Evolutionary conservation across 2,797 vertebrate species (phyloP).

Genomic region (Bovichtus variegatus): DNA sequence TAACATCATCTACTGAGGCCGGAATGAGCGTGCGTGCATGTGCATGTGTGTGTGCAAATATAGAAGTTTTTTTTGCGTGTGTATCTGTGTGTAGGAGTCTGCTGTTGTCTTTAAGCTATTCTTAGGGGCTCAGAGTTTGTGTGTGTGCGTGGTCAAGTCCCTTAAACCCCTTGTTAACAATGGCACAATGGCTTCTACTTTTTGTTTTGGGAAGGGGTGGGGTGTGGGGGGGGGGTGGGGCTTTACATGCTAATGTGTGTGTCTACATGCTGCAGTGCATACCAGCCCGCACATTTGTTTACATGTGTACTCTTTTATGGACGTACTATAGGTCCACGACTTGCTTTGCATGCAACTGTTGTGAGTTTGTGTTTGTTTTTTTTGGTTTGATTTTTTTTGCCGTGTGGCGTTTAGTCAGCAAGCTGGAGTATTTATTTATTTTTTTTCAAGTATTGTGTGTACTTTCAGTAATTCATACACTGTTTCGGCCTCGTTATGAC

Average conservation of each 20-base stretch:
- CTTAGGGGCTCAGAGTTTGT: slow-evolving; percentile 13
- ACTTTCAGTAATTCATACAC: background rate
- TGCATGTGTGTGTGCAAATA: background rate
- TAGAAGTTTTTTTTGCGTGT: background rate
- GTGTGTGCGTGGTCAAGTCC: background rate
- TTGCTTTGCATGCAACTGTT: background rate
- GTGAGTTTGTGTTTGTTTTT: too few relatives aligned
- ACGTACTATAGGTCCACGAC: too few relatives aligned
- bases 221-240: too few relatives aligned
- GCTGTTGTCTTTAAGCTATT: slow-evolving; percentile 6
- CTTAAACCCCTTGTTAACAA: background rate
- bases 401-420: background rate
- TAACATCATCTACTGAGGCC: slow-evolving; percentile 42
- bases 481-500: slow-evolving; percentile 4
- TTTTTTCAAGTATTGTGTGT: background rate
- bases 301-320: too few relatives aligned
- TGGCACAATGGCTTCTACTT: background rate
- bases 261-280: too few relatives aligned
- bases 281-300: background rate
- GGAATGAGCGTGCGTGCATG: background rate
- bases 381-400: too few relatives aligned
- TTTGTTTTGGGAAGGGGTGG: background rate
- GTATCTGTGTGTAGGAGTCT: background rate
- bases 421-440: too few relatives aligned
- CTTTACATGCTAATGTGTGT: background rate